Evolutionary conservation across 2,888 invertebrate genomes (phyloP).

Genomic region (Oscheius sp.): DNA sequence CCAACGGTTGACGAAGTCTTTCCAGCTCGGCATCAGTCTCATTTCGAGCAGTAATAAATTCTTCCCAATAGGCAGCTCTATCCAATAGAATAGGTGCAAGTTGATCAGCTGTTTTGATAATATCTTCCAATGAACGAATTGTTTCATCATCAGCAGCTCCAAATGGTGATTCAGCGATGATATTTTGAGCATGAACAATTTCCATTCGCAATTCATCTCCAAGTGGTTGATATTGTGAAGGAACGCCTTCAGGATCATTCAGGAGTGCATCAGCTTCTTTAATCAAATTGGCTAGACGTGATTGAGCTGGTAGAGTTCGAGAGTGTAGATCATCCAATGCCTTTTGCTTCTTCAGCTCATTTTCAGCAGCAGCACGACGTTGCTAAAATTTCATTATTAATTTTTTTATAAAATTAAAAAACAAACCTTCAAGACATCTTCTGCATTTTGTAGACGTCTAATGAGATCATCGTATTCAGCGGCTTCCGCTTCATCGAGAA

Average conservation of each 20-base stretch:
- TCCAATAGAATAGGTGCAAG: conserved; percentile 47
- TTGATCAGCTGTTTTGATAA: conserved; percentile 38
- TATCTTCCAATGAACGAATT: conserved; percentile 33
- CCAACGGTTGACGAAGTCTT: conserved; percentile 39
- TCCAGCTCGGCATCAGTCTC: conserved; percentile 50
- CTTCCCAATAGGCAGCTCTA: conserved; percentile 44
- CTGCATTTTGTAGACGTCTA: conserved; percentile 43
- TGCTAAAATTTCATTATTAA: conserved; percentile 36
- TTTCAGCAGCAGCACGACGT: conserved; percentile 43
- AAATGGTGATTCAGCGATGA: conserved; percentile 29
- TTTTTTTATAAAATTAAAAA: not conserved
- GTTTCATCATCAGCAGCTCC: conserved; percentile 14
- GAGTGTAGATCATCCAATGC: conserved; percentile 39
- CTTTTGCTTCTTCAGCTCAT: conserved; percentile 40
- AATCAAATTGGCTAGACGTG: conserved; percentile 44
- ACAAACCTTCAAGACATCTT: conserved; percentile 40
- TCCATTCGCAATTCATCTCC: conserved; percentile 39
- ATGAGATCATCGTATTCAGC: conserved; percentile 45
- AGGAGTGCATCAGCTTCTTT: conserved; percentile 42
- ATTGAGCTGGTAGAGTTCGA: conserved; percentile 32
- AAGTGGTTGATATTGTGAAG: conserved; percentile 42
- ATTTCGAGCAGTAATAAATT: conserved; percentile 53
- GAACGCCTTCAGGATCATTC: conserved; percentile 47
- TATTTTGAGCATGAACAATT: conserved; percentile 31
- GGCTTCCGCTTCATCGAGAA: conserved; percentile 43